Evolutionary conservation across 2,113 vertebrate genomes (phyloP).

Genomic region (Sinosuthora webbiana): DNA sequence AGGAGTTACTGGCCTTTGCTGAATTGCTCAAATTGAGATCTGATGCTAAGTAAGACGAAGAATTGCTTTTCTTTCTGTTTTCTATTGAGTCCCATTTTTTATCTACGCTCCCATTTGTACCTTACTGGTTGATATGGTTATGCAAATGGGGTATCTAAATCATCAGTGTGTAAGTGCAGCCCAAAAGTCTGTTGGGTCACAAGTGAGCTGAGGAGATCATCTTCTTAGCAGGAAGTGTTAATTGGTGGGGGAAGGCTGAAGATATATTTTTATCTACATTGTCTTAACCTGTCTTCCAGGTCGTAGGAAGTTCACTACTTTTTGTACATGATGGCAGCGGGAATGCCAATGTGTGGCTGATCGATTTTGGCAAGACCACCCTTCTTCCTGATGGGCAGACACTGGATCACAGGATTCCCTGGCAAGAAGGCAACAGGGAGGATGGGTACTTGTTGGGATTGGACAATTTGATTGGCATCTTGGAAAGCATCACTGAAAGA

Average conservation of each 20-base stretch:
- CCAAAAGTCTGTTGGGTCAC: background rate
- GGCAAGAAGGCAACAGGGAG: constrained; percentile 96
- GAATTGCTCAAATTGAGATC: background rate
- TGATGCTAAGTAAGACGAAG: background rate
- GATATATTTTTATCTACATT: background rate
- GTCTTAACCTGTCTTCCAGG: constrained; percentile 67
- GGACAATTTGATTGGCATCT: constrained; percentile 88
- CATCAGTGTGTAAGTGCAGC: background rate
- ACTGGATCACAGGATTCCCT: constrained; percentile 86
- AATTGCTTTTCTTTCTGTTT: background rate
- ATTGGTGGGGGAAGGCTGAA: background rate
- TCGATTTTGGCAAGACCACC: constrained; percentile 97
- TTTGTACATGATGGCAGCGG: constrained; percentile 92
- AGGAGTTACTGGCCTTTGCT: background rate
- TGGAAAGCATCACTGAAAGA: constrained; percentile 78
- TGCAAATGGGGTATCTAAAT: background rate
- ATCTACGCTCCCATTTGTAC: background rate
- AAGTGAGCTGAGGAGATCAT: background rate
- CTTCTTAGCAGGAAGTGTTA: background rate
- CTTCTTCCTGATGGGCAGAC: constrained; percentile 85
- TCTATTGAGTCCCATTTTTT: background rate
- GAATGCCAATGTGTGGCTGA: constrained; percentile 91
- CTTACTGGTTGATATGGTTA: background rate
- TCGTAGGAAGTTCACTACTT: constrained; percentile 97
- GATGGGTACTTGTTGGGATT: constrained; percentile 95